A percentile compares a stretch with the other conserved stretches of the same genome.
Conservation (phyloP, 2,797 vertebrate species). For the Phoeniculus purpureus region DNA sequence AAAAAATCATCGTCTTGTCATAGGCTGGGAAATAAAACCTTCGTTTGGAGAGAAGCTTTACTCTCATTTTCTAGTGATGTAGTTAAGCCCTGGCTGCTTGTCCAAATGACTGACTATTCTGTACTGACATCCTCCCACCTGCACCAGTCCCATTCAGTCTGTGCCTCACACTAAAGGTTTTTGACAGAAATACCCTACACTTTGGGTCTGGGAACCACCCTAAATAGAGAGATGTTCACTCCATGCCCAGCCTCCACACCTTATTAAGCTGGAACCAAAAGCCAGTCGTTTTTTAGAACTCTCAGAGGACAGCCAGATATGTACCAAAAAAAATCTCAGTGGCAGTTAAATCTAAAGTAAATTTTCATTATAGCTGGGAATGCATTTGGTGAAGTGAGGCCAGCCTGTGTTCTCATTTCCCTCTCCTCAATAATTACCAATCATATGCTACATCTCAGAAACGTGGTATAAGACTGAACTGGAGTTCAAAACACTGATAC, state of each 20-base stretch:
- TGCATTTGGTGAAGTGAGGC: conserved; percentile 14
- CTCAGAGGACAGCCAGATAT: not conserved
- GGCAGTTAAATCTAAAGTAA: not conserved
- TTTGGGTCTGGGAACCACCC: not conserved
- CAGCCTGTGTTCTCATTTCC: conserved; percentile 7
- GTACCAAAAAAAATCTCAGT: not conserved
- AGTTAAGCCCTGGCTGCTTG: not conserved
- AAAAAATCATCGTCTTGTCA: not conserved
- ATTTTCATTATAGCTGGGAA: not conserved
- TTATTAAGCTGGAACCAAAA: not conserved
- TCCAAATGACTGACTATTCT: not conserved
- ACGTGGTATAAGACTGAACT: conserved; percentile 24
- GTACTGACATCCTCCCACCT: not conserved
- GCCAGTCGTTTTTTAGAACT: not conserved
- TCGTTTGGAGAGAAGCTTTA: not conserved
- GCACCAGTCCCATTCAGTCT: not conserved
- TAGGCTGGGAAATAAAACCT: not conserved
- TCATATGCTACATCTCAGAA: conserved; percentile 49
- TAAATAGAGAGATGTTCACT: not conserved
- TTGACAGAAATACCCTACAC: not conserved
- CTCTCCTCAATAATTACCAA: conserved; percentile 34
- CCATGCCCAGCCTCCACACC: not conserved
- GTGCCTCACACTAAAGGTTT: not conserved
- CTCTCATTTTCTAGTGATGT: not conserved
- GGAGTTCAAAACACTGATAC: conserved; percentile 57